Conservation (phyloP, 2,888 invertebrate genomes). For the Ectobius pallidus region DNA sequence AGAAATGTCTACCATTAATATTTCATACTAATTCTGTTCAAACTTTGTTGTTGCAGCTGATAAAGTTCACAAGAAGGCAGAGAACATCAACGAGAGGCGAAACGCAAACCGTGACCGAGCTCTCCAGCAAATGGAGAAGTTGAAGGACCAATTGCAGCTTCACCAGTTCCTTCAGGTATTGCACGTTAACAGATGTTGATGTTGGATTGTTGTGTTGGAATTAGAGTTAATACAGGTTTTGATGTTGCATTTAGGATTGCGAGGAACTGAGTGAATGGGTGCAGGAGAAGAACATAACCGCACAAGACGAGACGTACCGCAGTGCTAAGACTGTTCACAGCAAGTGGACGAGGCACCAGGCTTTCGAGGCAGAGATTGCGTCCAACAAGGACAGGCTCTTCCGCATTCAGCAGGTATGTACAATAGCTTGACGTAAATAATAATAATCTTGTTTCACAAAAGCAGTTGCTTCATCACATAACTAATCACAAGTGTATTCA, state of each 20-base stretch:
- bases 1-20: too few species aligned
- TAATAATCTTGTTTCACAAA: too few species aligned
- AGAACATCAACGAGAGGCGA: slow-evolving; percentile 89
- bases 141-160: slow-evolving; percentile 91
- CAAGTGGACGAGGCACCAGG: slow-evolving; percentile 99
- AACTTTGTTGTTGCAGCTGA: slow-evolving; percentile 73
- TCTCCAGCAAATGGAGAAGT: slow-evolving; percentile 86
- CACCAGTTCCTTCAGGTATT: slow-evolving; percentile 88
- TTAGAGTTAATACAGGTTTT: too few species aligned
- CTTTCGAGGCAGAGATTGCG: slow-evolving; percentile 98
- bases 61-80: slow-evolving; percentile 95
- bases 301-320: slow-evolving; percentile 98
- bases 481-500: too few species aligned
- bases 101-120: slow-evolving; percentile 91
- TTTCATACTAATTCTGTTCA: too few species aligned
- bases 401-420: slow-evolving; percentile 76
- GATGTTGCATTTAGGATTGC: slow-evolving; percentile 90
- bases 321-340: slow-evolving; percentile 99
- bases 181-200: too few species aligned
- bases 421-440: not conserved
- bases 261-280: slow-evolving; percentile 99
- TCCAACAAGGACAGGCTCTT: slow-evolving; percentile 93
- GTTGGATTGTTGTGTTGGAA: too few species aligned
- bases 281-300: slow-evolving; percentile 97
- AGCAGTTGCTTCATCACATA: too few species aligned